Evolutionary conservation across 2,797 vertebrate species (phyloP), one percentile per base, ranked within the genome.

Genomic region (Calcarius lapponicus): DNA sequence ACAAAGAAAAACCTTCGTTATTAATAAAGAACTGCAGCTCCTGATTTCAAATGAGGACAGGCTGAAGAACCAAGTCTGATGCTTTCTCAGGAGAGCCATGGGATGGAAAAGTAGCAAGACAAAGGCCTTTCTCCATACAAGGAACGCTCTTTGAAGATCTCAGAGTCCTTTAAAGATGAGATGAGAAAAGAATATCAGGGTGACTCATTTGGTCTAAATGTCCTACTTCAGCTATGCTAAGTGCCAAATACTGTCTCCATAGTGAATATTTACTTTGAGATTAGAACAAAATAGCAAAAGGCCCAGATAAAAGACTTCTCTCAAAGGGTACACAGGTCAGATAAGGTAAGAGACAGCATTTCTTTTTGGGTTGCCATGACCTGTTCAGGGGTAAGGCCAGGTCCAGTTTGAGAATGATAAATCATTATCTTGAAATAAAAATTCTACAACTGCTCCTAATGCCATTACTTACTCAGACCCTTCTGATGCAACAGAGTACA

Each of bases 221-320:
- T 80, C 74, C 91, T 87, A 82, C 57, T 97, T 95, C 34, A 86
- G 57, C 89, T 87, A 74, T 72, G 86, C 86, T 70, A 88, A 96
- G 74, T 69, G 25, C 50, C 70, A 94, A 71, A 64, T 76, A 71
- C 32, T 69, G 67, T 51, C 83, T 89, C 60, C 69, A 74, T 22
- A 80, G 80, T n/a, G 75, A 93, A 42, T 93, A 90, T 85, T 95
- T 95, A 88, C 82, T 82, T 57, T 86, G 62, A 88, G 75, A 85
- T 57, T 22, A 76, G 40, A 69, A 19, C 20, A 67, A 81, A 95
- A 81, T 18, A 88, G 60, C 45, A 67, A 73, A 61, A 90, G 47
- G 40, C n/a, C 85, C 2, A 71, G 71, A 78, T 64, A 57, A 84
- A 83, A 90, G 43, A 71, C 50, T 57, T 64, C 61, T 40, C 47